Evolutionary conservation across 2,113 vertebrate species (phyloP).

Genomic region (Hydropotes inermis): DNA sequence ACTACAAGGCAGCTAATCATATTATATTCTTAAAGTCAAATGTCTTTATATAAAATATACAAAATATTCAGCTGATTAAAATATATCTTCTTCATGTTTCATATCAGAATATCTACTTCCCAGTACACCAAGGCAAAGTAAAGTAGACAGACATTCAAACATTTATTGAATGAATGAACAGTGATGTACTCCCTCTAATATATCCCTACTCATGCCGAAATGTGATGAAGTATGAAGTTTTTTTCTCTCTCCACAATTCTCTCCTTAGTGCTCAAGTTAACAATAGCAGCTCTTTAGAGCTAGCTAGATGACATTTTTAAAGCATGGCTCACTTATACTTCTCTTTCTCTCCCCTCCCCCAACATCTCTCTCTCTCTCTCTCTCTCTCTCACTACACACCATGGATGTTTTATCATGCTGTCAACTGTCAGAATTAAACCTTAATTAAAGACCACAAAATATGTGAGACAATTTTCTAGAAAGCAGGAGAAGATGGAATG

Average conservation of each 20-base stretch:
- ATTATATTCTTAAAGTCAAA: not conserved
- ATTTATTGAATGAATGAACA: not conserved
- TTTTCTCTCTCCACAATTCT: not conserved
- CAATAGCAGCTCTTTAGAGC: not conserved
- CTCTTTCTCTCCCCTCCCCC: too few species aligned
- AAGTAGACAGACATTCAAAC: not conserved
- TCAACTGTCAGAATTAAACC: not conserved
- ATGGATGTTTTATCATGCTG: not conserved
- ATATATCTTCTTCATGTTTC: not conserved
- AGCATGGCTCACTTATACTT: not conserved
- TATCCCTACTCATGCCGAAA: not conserved
- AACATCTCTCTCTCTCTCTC: rapidly evolving
- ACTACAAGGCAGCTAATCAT: not conserved
- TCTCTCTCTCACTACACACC: not conserved
- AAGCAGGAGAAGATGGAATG: not conserved
- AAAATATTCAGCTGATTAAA: not conserved
- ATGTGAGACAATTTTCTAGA: not conserved
- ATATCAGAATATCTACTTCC: not conserved
- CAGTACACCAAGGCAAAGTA: not conserved
- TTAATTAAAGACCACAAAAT: constrained; percentile 8
- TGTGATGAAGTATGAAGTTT: not conserved
- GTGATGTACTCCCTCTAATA: not conserved
- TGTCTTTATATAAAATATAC: not conserved
- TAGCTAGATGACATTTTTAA: not conserved
- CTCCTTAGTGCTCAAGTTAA: not conserved